A percentile compares a stretch with the other conserved stretches of the same genome.
phyloP scores from a whole-genome alignment of 2,113 vertebrate species.

The Neoarius graeffei region DNA sequence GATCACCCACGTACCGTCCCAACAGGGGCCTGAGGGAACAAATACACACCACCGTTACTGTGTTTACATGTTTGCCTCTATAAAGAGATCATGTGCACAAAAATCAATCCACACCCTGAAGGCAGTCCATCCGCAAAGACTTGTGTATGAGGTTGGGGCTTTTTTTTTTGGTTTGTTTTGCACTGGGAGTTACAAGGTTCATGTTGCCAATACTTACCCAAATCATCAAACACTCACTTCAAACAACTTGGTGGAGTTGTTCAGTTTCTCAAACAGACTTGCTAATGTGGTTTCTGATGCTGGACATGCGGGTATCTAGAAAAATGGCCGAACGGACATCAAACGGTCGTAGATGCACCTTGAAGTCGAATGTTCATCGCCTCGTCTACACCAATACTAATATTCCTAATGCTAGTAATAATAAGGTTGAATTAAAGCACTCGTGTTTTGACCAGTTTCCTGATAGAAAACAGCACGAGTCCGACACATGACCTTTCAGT shows the following conservation, averaged over 20 bases:
- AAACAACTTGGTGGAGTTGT: not conserved
- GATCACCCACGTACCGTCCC: not conserved
- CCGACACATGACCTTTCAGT: not conserved
- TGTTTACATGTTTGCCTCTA: no score
- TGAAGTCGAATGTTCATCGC: not conserved
- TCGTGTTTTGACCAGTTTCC: not conserved
- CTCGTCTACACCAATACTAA: no score
- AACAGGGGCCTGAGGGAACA: slow-evolving; percentile 8
- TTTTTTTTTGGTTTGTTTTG: not conserved
- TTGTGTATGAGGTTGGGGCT: not conserved
- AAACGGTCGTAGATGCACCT: not conserved
- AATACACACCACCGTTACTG: not conserved
- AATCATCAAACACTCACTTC: not conserved
- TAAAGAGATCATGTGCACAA: not conserved
- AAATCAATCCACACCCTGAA: not conserved
- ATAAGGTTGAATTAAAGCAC: no score
- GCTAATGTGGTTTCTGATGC: not conserved
- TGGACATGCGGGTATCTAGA: not conserved
- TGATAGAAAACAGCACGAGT: not conserved
- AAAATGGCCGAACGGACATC: not conserved
- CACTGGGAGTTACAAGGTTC: not conserved
- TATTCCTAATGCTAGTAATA: no score
- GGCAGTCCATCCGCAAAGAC: not conserved
- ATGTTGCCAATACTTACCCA: not conserved
- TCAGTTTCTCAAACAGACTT: not conserved